Conservation (phyloP, 1,140 invertebrate genomes). For the Drosophila lacertosa region DNA sequence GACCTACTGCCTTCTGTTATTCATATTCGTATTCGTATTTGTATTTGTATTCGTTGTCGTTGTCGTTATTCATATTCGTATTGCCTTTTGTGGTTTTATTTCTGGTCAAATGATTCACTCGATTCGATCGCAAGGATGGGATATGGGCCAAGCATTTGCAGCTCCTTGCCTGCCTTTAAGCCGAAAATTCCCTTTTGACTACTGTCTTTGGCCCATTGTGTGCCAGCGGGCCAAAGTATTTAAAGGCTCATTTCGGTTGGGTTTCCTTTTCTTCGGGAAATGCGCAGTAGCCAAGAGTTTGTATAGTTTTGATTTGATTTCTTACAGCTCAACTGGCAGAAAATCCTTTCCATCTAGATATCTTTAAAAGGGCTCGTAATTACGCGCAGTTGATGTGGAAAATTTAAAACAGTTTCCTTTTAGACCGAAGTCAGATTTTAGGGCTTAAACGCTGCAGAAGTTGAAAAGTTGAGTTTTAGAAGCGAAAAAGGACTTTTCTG, state of each 20-base stretch:
- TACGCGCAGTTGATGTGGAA: conserved; percentile 63
- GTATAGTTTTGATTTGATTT: conserved; percentile 64
- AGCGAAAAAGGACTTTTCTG: background rate
- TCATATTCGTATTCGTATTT: conserved; percentile 8
- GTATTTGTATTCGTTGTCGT: conserved; percentile 15
- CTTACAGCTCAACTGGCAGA: conserved; percentile 71
- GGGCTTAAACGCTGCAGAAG: conserved; percentile 14
- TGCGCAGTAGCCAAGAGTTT: conserved; percentile 65
- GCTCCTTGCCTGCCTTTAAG: conserved; percentile 49
- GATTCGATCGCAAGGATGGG: conserved; percentile 55
- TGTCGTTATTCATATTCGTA: background rate
- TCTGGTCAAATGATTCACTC: conserved; percentile 77
- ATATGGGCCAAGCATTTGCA: conserved; percentile 33
- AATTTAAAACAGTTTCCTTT: conserved; percentile 17
- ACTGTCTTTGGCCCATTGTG: conserved; percentile 55
- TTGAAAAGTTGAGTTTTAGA: conserved; percentile 43
- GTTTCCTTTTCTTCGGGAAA: conserved; percentile 35
- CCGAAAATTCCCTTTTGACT: conserved; percentile 74
- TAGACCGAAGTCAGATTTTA: conserved; percentile 10
- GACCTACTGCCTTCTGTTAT: conserved; percentile 70
- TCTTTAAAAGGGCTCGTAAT: conserved; percentile 64
- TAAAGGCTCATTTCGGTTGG: conserved; percentile 59
- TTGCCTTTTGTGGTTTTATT: conserved; percentile 75
- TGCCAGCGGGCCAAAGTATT: conserved; percentile 43
- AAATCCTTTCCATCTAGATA: conserved; percentile 16